Conservation (phyloP, 2,797 vertebrate species). For the Neoniphon sammara region DNA sequence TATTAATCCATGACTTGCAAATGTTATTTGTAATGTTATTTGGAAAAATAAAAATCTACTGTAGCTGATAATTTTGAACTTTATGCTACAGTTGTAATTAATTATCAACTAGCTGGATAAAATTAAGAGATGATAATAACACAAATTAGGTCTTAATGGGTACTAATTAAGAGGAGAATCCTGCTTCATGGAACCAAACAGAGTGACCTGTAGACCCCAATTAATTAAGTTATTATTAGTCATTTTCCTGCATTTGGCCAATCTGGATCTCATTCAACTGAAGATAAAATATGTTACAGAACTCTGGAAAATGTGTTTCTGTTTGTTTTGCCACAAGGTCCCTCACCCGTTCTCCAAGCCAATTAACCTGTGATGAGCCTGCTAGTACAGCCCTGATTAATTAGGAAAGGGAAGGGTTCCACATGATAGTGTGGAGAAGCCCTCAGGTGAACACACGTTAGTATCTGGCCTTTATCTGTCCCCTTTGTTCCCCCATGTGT, state of each 20-base stretch:
- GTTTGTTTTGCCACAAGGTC: slow-evolving; percentile 68
- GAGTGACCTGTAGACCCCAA: slow-evolving; percentile 84
- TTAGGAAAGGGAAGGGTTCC: slow-evolving; percentile 81
- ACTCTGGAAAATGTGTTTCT: slow-evolving; percentile 39
- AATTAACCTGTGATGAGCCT: slow-evolving; percentile 87
- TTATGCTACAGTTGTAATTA: slow-evolving; percentile 78
- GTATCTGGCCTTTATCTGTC: slow-evolving; percentile 78
- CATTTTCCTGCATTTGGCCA: slow-evolving; percentile 66
- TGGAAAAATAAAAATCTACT: slow-evolving; percentile 55
- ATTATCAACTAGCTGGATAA: slow-evolving; percentile 85
- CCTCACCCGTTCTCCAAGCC: slow-evolving; percentile 74
- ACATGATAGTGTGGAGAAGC: slow-evolving; percentile 72
- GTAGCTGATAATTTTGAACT: slow-evolving; percentile 41
- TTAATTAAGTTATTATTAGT: slow-evolving; percentile 85
- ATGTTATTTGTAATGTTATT: slow-evolving; percentile 48
- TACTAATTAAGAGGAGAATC: slow-evolving; percentile 84
- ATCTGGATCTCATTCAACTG: slow-evolving; percentile 49
- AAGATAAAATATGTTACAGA: slow-evolving; percentile 55
- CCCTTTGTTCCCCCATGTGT: slow-evolving; percentile 71
- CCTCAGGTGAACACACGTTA: slow-evolving; percentile 86
- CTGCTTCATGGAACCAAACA: slow-evolving; percentile 80
- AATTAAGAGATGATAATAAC: slow-evolving; percentile 84
- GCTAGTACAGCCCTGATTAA: slow-evolving; percentile 88
- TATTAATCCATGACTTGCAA: slow-evolving; percentile 27
- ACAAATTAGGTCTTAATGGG: slow-evolving; percentile 83